phyloP scores from a whole-genome alignment of 2,113 vertebrate species.

The Toxotes jaculatrix region DNA sequence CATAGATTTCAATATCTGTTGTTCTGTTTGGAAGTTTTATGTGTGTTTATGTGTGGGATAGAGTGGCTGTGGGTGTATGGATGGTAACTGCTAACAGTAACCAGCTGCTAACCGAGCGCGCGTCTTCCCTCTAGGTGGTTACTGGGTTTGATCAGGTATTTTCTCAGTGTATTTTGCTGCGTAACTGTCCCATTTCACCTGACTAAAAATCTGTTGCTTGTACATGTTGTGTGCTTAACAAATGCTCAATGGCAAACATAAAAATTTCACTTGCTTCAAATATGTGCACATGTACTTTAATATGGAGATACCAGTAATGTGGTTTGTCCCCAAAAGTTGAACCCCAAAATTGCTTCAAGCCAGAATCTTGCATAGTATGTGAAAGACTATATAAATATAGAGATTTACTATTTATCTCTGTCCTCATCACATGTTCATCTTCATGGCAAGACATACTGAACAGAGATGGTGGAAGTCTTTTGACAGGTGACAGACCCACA shows the following conservation, averaged over 20 bases:
- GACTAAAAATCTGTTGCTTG: neutral
- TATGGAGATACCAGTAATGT: no score
- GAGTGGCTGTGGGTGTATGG: neutral
- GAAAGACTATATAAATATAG: no score
- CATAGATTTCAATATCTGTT: conserved; percentile 21
- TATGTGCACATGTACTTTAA: neutral
- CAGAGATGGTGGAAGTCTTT: no score
- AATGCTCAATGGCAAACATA: neutral
- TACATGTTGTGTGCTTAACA: neutral
- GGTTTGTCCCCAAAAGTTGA: no score
- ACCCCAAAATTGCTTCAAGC: no score
- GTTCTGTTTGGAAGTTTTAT: neutral
- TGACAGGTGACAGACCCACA: no score
- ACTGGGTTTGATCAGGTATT: neutral
- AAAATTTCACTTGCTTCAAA: neutral
- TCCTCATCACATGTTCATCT: no score
- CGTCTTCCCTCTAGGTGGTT: neutral
- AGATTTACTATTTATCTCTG: no score
- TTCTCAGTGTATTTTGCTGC: neutral
- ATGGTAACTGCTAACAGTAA: neutral
- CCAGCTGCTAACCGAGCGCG: neutral
- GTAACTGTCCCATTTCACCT: neutral
- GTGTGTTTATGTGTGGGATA: neutral
- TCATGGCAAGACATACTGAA: no score
- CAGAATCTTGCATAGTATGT: no score